Base-by-base conservation (phyloP, 2,888 invertebrate species). In the Mesoligia furuncula region DNA sequence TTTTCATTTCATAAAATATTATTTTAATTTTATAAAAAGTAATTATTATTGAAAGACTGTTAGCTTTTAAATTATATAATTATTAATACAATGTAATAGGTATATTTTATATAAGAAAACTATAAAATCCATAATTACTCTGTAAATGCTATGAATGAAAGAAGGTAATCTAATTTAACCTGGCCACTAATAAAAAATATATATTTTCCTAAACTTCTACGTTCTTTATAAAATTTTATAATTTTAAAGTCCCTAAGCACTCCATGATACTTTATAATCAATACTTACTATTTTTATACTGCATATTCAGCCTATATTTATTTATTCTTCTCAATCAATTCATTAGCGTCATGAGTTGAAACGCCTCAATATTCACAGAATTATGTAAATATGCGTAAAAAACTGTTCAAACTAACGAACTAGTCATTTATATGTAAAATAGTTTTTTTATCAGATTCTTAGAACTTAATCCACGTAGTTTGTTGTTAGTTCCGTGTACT, bases 391-490 rank as follows among this genome's bases (percentile, higher is more conserved):
- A 62, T 45, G 45, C 54, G 13, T 45, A 57, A 59, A 59, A 61
- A 77, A 51, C 27, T 15, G 15, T n/a, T 20, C 24, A 61, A 51
- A 36, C 20, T 45, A 61, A 27, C 36, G n/a, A 36, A 39, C 9
- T 67, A 42, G 39, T 62, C 62, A 84, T 84, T 84, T 57, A 57
- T n/a, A 57, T 79, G 48, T 57, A 36, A 84, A 79, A 62, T n/a
- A 15, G 48, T 62, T 83, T 67, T 67, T 54, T 57, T 57, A 57
- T 13, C 9, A 31, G 3, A 31, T 68, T 83, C 24, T 48, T n/a
- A 66, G 39, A 67, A 64, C 54, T n/a, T 13, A 17, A 68, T 9
- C 31, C 17, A 61, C n/a, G 13, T 11, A 48, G 8, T 24, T 7
- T 36, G 51, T 42, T 42, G 8, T 17, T 51, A 81, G 36, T 62